Percentiles rank a stretch among this genome's conserved stretches.
These are phyloP conservation scores for Lysandra bellargus DNA, from an alignment of 2,888 invertebrate genomes.

Conservation along the genomic window DNA sequence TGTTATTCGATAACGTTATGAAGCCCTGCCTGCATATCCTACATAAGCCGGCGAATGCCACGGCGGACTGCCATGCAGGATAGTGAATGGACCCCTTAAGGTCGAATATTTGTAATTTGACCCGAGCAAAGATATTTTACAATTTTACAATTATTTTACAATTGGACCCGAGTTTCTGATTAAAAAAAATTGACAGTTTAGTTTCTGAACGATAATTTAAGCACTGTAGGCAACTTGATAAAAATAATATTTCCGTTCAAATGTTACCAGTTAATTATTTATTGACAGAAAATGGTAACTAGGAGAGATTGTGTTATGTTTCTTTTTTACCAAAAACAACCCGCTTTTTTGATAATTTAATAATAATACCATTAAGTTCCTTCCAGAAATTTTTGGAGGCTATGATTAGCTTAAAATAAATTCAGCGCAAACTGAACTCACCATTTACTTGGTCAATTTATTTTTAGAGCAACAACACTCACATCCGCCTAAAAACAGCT, in stretches of 20 bases:
- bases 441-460: constrained; percentile 37
- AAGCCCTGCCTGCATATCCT: no score
- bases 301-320: neutral
- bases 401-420: neutral
- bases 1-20: no score
- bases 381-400: neutral
- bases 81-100: no score
- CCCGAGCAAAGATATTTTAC: no score
- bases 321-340: neutral
- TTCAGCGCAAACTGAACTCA: neutral
- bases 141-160: no score
- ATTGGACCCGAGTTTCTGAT: no score
- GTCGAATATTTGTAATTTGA: no score
- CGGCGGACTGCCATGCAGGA: no score
- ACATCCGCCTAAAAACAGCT: constrained; percentile 61
- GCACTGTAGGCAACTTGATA: constrained; percentile 46
- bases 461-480: constrained; percentile 50
- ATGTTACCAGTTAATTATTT: constrained; percentile 44
- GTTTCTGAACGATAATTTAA: constrained; percentile 41
- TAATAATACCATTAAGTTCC: no score
- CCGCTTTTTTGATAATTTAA: neutral
- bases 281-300: neutral
- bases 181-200: neutral
- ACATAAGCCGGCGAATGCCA: no score
- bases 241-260: constrained; percentile 46